Base-by-base conservation (phyloP, 64 coral and sea anemone genomes). In the Pocillopora verrucosa region DNA sequence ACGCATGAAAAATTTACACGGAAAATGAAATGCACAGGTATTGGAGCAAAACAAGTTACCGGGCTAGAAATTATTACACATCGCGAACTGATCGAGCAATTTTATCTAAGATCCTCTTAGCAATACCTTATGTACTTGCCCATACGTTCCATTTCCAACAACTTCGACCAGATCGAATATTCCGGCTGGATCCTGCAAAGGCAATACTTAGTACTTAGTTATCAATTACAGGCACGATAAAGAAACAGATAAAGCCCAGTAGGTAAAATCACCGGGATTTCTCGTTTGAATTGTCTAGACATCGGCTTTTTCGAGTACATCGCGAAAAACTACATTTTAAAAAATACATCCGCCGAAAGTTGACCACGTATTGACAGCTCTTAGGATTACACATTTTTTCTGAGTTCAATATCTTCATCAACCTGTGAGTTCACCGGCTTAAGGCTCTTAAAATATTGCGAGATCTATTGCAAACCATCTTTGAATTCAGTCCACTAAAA, bases 81-180 rank as follows among this genome's bases (percentile, higher is more conserved):
- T 11, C 37, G 34, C 12, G 34, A 34, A 84, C 11, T 45, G 10
- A 56, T 19, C 20, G 59, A 26, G 34, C 22, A 88, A 13, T 26
- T 19, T 6, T 62, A 13, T 80, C 64, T 56, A 65, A 7, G 68
- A 2, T 41, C 38, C 14, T 62, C 35, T n/a, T 9, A 24, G 5
- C n/a, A 36, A 19, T 90, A 99, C 97, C 97, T 99, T 99, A 16
- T 99, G 97, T 65, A 99, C 97, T 60, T 99, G 97, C 3, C 97
- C 97, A 63, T 99, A 99, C 12, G 93, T 99, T 79, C 97, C 97
- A 95, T 99, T 99, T 12, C 97, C 97, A 65, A 99, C 97, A 11
- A 99, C 97, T 95, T 99, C 97, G 0, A 99, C 90, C 17, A 99
- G 82, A 73, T 99, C 97, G 75, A 99, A 99, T 73, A 99, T 99